Evolutionary conservation across 2,888 invertebrate genomes (phyloP), one percentile per base, ranked within the genome.

Genomic region (Neria commutata): DNA sequence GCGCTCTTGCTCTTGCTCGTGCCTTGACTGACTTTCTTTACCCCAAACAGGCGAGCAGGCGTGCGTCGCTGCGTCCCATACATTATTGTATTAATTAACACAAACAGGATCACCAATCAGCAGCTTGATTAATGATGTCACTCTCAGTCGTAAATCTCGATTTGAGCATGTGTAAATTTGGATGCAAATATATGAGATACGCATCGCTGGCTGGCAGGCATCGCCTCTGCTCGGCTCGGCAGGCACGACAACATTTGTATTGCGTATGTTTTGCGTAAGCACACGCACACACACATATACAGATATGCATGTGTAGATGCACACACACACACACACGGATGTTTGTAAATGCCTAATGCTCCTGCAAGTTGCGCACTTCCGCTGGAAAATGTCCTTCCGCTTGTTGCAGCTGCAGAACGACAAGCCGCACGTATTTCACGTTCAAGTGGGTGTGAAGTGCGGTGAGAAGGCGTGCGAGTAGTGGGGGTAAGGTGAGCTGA

Each of bases 71-170:
- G 67, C 67, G 73, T n/a, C n/a, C 80, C 73, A 79, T 79, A 76
- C 75, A 80, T 81, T 81, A 81, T 80, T 80, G 80, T 81, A 81
- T 81, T 81, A 81, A 81, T 81, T 81, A 81, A 81, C 80, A 79
- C 77, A 78, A 81, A 81, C 80, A 81, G 81, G 79, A 81, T 80
- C 81, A 81, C 81, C 81, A 81, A 81, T 81, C 80, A 81, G 80
- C 72, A 73, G 79, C 77, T 80, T 81, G 80, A 81, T 81, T 81
- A 81, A 81, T 81, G 80, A 81, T 81, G 80, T 81, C 80, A 81
- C 75, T 77, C 71, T 70, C 71, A 74, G 69, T 78, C 81, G 81
- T 81, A 81, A 81, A 81, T 81, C 81, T 81, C 74, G 78, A 79
- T 79, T 79, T 76, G 75, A 75, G 74, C 74, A 75, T 75, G 74